Percentiles rank a stretch among this genome's conserved stretches.
These are phyloP conservation scores for Paracyclopina nana DNA, from an alignment of 1,140 invertebrate genomes.

Conservation along the genomic window DNA sequence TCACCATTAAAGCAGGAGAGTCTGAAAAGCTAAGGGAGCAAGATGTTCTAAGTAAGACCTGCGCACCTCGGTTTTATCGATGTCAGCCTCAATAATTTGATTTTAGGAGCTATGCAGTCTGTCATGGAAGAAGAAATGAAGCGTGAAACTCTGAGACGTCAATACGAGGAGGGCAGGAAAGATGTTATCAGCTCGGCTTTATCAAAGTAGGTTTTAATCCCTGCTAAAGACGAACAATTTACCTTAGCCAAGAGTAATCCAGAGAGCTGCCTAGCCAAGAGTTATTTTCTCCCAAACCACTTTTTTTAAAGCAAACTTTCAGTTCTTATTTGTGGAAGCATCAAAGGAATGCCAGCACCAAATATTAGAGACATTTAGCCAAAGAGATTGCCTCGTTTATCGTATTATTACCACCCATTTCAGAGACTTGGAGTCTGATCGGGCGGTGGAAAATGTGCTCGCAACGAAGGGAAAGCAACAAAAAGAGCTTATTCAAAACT, in stretches of 20 bases:
- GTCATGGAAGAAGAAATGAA: conserved; percentile 13
- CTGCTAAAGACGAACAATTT: too few species aligned
- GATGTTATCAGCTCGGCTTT: background rate
- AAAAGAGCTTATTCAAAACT: conserved; percentile 10
- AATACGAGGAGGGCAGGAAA: conserved; percentile 10
- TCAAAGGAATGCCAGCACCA: too few species aligned
- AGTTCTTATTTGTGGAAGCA: too few species aligned
- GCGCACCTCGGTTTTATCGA: background rate
- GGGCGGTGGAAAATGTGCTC: conserved; percentile 4
- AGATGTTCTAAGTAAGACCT: conserved; percentile 6
- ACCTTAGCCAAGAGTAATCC: too few species aligned
- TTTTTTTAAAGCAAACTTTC: too few species aligned
- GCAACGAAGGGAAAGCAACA: conserved; percentile 16
- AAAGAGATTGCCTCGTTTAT: background rate
- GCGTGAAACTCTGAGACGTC: background rate
- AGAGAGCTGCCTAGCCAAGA: too few species aligned
- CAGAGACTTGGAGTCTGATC: conserved; percentile 10
- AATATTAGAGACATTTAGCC: background rate
- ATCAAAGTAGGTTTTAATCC: too few species aligned
- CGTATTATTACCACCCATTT: background rate
- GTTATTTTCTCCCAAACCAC: too few species aligned
- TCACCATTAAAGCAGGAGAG: conserved; percentile 12
- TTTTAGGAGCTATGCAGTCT: conserved; percentile 7
- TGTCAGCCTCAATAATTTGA: background rate
- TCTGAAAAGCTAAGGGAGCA: background rate